Base-by-base conservation (phyloP, 2,797 vertebrate genomes). In the Cryptoprocta ferox region DNA sequence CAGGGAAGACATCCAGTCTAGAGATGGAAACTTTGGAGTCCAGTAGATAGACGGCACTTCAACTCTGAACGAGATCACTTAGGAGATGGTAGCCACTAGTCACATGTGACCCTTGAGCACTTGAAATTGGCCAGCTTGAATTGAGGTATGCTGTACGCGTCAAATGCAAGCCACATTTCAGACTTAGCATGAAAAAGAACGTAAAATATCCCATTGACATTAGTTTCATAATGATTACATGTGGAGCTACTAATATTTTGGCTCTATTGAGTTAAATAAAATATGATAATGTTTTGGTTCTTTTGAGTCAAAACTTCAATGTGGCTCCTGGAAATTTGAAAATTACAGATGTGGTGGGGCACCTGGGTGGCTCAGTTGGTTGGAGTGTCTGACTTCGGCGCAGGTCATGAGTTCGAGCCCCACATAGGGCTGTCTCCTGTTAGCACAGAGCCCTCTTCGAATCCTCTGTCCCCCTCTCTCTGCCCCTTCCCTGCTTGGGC, bases 141-240 rank as follows among this genome's bases (percentile, higher is more conserved):
- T 16, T 68, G 59, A 88, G 48, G 80, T 19, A 35, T 65, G 35
- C 48, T 56, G 1, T 37, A 50, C 3, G 0, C 48, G 21, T 66
- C 65, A 92, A 87, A 80, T 42, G n/a, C 61, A 78, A 68, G 32
- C 10, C 18, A 37, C 10, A 73, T 80, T 82, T 96, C 50, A 88
- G 45, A 71, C n/a, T 39, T 85, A 21, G 35, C 39, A 21, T 75
- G 16, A 45, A 45, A 75, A 68, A 30, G 21, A 86, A 79, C 21
- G 4, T 81, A 39, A 91, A 93, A 76, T 50, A 75, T 30, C 59
- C 70, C 28, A 50, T 50, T 80, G 68, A 78, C 48, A 65, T 37
- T 86, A 78, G 61, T 93, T 96, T 88, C 66, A 66, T 63, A 81
- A 66, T 68, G 26, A 79, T 91, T 96, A 56, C 18, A 24, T 30